Base-by-base conservation (phyloP, 2,113 vertebrate genomes). In the Corythaixoides concolor region DNA sequence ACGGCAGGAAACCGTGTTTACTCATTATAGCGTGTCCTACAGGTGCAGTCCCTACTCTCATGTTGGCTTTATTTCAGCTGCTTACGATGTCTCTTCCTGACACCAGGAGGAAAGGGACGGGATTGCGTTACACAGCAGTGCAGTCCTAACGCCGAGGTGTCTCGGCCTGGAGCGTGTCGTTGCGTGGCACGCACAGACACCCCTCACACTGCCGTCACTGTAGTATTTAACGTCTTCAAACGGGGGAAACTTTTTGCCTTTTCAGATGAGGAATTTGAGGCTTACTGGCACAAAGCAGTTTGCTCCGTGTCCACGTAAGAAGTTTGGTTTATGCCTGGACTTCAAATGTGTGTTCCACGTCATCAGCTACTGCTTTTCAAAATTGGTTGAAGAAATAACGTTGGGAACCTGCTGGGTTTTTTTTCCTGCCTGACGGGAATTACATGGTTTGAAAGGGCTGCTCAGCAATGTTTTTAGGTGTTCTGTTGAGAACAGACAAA, bases 371-470 rank as follows among this genome's bases (percentile, higher is more conserved):
- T 45, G 10, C 45, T 43, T 21, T 62, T 45, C 85, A 26, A 26
- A 55, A 39, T 39, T 35, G 45, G 8, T 0, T 60, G 50, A 70
- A 58, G 55, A 62, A 77, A n/a, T 6, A 30, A 10, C 0, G 0
- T 9, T 76, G 68, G 55, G 80, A 80, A 56, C 8, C 39, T 77
- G 68, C 73, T 58, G 67, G 67, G 41, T 43, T 43, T 47, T 87
- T 69, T 49, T 43, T 50, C 23, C 81, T 69, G 37, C 66, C 63
- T 45, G 67, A 0, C 35, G 41, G 74, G n/a, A 45, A 16, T n/a
- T 53, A 53, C 79, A 0, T n/a, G 23, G n/a, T 2, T 88, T 7
- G 39, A 63, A 45, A 45, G 39, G n/a, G 43, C 16, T 93, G 55
- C 81, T 74, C 39, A 30, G 72, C 21, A 59, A 1, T 22, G 72